Evolutionary conservation across 2,113 vertebrate genomes (phyloP).

Genomic region (Pao palembangensis): DNA sequence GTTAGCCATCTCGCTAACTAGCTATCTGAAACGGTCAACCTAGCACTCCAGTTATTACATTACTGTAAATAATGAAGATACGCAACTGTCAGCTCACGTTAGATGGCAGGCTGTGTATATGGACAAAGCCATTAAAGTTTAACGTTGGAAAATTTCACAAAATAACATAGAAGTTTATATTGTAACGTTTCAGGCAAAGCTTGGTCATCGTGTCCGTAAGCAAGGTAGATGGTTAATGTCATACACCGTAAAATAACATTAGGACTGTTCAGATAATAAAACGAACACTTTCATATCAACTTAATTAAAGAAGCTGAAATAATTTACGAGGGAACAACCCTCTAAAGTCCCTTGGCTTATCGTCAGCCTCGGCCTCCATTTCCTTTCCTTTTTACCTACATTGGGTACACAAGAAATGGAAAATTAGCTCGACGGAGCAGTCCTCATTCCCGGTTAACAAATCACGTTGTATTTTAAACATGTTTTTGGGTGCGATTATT

Average conservation of each 20-base stretch:
- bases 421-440: conserved; percentile 9
- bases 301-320: neutral
- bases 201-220: conserved; percentile 53
- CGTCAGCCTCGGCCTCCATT: conserved; percentile 60
- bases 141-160: neutral
- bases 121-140: neutral
- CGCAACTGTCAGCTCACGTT: neutral
- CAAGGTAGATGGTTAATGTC: conserved; percentile 1
- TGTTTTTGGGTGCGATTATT: neutral
- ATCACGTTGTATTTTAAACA: neutral
- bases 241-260: neutral
- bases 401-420: conserved; percentile 36
- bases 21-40: conserved; percentile 24
- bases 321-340: neutral
- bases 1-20: conserved; percentile 46
- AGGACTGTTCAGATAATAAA: neutral
- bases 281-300: neutral
- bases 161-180: neutral
- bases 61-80: neutral
- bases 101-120: too few relatives aligned
- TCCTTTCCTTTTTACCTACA: conserved; percentile 38
- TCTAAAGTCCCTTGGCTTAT: neutral
- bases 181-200: conserved; percentile 26
- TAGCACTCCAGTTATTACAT: conserved; percentile 3
- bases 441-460: neutral